phyloP scores from a whole-genome alignment of 2,888 invertebrate species.

The Hemithea aestivaria region DNA sequence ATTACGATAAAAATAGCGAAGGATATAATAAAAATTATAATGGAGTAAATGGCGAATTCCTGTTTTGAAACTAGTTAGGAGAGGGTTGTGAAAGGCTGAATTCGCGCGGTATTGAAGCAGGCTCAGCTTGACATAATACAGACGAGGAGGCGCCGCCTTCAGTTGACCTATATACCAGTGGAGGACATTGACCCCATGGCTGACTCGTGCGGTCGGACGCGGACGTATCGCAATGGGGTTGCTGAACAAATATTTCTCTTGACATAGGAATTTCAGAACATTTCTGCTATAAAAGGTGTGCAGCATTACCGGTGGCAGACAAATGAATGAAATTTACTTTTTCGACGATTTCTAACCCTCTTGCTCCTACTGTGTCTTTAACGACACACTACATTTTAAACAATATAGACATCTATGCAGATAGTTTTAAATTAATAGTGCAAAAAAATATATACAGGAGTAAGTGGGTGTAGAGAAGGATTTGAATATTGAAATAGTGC shows the following conservation, averaged over 20 bases:
- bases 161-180: constrained; percentile 69
- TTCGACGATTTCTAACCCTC: too few relatives aligned
- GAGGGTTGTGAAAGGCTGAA: constrained; percentile 44
- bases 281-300: constrained; percentile 19
- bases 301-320: too few relatives aligned
- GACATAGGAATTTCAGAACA: constrained; percentile 27
- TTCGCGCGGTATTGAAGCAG: constrained; percentile 40
- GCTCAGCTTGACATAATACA: constrained; percentile 61
- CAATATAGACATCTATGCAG: too few relatives aligned
- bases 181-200: constrained; percentile 67
- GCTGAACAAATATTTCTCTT: constrained; percentile 38
- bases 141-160: constrained; percentile 73
- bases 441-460: too few relatives aligned
- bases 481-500: too few relatives aligned
- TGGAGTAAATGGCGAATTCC: constrained; percentile 32
- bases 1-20: constrained; percentile 13
- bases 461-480: too few relatives aligned
- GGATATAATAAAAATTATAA: constrained; percentile 8
- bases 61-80: constrained; percentile 43
- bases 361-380: too few relatives aligned
- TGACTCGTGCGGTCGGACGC: constrained; percentile 47
- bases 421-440: too few relatives aligned
- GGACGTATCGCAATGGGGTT: constrained; percentile 42
- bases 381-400: too few relatives aligned
- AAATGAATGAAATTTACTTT: too few relatives aligned